A percentile compares a stretch with the other conserved stretches of the same genome.
Conservation (phyloP, 2,888 invertebrate genomes). For the Magallana nippona region DNA sequence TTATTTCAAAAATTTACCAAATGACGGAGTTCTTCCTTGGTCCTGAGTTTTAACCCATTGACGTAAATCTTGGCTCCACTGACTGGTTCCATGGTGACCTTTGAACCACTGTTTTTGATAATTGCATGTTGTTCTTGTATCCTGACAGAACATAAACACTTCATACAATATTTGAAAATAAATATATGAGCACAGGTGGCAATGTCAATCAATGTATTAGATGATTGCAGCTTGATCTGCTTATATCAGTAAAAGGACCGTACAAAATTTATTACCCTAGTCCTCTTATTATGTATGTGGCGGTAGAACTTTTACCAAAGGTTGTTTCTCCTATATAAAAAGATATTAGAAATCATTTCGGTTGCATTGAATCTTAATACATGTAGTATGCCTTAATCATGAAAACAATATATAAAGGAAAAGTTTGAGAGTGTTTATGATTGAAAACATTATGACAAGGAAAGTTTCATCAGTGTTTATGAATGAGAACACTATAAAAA, state of each 20-base stretch:
- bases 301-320: conserved; percentile 5
- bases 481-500: no score
- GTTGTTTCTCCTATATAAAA: not conserved
- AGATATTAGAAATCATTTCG: not conserved
- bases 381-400: no score
- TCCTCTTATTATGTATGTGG: not conserved
- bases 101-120: conserved; percentile 56
- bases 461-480: no score
- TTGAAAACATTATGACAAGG: no score
- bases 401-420: not conserved
- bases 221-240: no score
- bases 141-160: conserved; percentile 49
- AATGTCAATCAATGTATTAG: no score
- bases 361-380: no score
- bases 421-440: no score
- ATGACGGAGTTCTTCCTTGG: conserved; percentile 59
- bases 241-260: not conserved
- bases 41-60: conserved; percentile 61
- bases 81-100: conserved; percentile 57
- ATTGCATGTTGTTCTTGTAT: conserved; percentile 66
- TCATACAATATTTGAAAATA: no score
- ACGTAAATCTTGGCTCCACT: conserved; percentile 55
- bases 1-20: conserved; percentile 49
- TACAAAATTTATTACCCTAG: not conserved
- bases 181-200: no score